A percentile compares a stretch with the other conserved stretches of the same genome.
Conservation (phyloP, 2,888 invertebrate species). For the Merodon equestris region DNA sequence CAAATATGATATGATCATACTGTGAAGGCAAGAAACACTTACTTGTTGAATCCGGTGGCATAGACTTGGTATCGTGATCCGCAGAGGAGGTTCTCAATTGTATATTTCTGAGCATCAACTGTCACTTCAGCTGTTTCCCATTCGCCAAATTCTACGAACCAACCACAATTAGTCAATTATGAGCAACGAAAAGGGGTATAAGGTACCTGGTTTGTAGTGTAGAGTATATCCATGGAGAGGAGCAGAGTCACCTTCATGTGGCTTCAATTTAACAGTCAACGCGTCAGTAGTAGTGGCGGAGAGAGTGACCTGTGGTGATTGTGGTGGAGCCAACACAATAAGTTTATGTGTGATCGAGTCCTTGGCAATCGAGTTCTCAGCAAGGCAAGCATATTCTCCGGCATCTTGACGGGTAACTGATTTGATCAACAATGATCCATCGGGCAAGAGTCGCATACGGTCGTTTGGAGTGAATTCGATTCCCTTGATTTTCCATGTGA, state of each 20-base stretch:
- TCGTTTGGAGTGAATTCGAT: conserved; percentile 89
- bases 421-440: conserved; percentile 94
- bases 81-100: conserved; percentile 92
- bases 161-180: background rate
- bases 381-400: conserved; percentile 95
- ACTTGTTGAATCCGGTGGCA: conserved; percentile 95
- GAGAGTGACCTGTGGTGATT: conserved; percentile 86
- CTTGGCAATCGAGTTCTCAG: conserved; percentile 94
- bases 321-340: conserved; percentile 88
- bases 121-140: conserved; percentile 93
- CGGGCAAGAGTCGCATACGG: conserved; percentile 89
- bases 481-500: conserved; percentile 93
- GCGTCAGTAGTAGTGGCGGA: conserved; percentile 88
- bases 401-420: conserved; percentile 94
- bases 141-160: conserved; percentile 88
- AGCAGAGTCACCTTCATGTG: conserved; percentile 88
- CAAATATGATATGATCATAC: background rate
- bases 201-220: conserved; percentile 88
- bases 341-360: conserved; percentile 95
- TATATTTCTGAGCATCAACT: conserved; percentile 89
- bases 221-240: conserved; percentile 95
- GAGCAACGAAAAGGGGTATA: background rate
- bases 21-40: conserved; percentile 70
- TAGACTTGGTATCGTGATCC: conserved; percentile 96
- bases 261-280: conserved; percentile 85